Evolutionary conservation across 2,888 invertebrate genomes (phyloP), one percentile per base, ranked within the genome.

Genomic region (Orthonevra nobilis): DNA sequence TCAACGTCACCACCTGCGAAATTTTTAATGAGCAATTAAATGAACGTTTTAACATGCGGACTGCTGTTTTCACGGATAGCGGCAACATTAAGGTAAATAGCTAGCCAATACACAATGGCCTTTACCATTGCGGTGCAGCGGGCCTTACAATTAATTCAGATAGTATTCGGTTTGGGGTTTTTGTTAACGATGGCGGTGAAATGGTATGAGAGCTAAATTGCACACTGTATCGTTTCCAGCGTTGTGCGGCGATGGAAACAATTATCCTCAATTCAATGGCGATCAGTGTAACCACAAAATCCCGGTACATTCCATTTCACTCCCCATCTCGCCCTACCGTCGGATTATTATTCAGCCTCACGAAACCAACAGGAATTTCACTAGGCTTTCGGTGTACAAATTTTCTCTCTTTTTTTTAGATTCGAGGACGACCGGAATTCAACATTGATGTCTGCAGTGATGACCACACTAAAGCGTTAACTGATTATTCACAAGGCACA

Each of bases 401-500:
- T 48, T 32, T 36, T 46, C 34, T 28, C 26, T 46, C 54, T 68
- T 19, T 68, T 32, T 58, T 63, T 52, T 68, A 79, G 79, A 48
- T 79, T 30, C 54, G 54, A 48, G 79, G 79, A 52, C 42, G 19
- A n/a, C 20, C 19, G 15, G 83, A 85, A 46, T 81, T 85, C 50
- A 73, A 75, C 60, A 72, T 89, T 32, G 84, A 87, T 69, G 83
- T 87, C 19, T 89, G 89, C 58, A 86, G 85, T 36, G 14, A 72
- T 42, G 72, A 60, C 48, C 82, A 84, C 75, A 85, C 84, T 56
- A 86, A 85, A 81, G 86, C 86, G 9, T 81, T 86, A 32, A 86
- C 88, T 20, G 88, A 89, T 81, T 88, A 88, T 54, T 85, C 87
- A 10, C 87, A 87, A 81, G 85, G 86, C 66, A 82, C 85, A 81